These are phyloP conservation scores for Calyptommatus sinebrachiatus DNA, from an alignment of 2,113 vertebrate species.

Conservation along the genomic window DNA sequence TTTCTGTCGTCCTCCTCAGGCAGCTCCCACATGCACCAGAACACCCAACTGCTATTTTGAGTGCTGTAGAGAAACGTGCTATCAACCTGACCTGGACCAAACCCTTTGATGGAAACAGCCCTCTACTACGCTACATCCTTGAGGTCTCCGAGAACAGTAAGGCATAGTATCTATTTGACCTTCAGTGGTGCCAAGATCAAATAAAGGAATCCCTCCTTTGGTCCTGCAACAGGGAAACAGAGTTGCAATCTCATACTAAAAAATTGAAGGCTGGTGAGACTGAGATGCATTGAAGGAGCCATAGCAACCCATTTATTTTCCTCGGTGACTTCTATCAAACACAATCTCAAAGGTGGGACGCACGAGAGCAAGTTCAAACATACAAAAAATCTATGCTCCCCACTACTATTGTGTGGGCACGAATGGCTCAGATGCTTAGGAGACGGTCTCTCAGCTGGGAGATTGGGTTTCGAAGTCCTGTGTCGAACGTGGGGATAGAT, in stretches of 20 bases:
- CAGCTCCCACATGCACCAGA: constrained; percentile 91
- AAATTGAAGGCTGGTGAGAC: not conserved
- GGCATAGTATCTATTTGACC: constrained; percentile 37
- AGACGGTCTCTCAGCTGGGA: too few relatives aligned
- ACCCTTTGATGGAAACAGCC: constrained; percentile 95
- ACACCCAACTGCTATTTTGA: constrained; percentile 81
- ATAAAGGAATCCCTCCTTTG: not conserved
- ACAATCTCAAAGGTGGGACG: not conserved
- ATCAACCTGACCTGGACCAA: constrained; percentile 94
- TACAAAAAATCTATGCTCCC: too few relatives aligned
- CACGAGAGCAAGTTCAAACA: too few relatives aligned
- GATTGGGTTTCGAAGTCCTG: too few relatives aligned
- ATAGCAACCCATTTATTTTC: not conserved
- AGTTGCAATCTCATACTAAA: not conserved
- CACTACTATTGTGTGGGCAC: too few relatives aligned
- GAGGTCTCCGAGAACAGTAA: constrained; percentile 98
- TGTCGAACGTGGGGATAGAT: too few relatives aligned
- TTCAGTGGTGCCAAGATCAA: not conserved
- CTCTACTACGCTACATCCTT: constrained; percentile 86
- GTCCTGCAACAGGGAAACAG: not conserved
- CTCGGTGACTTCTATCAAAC: not conserved
- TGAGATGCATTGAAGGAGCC: not conserved
- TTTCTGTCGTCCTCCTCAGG: constrained; percentile 68
- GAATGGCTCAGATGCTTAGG: too few relatives aligned
- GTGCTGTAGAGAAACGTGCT: constrained; percentile 81